phyloP scores from a whole-genome alignment of 2,888 invertebrate species.

The Agrotis exclamationis region DNA sequence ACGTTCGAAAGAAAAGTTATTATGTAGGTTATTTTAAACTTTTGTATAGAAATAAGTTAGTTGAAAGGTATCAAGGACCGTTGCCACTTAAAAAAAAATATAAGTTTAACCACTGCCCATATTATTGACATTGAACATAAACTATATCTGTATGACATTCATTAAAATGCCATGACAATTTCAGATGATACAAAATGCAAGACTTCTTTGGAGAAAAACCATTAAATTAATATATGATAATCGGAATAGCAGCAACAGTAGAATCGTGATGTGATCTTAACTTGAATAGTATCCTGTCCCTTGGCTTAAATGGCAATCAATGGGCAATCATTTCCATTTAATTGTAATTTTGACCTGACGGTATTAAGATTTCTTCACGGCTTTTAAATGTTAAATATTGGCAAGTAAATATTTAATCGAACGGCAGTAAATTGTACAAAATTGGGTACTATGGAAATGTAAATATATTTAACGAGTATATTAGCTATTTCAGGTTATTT shows the following conservation, averaged over 20 bases:
- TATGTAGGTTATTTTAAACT: too few relatives aligned
- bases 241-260: constrained; percentile 8
- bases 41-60: too few relatives aligned
- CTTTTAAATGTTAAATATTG: neutral
- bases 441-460: neutral
- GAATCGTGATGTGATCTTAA: constrained; percentile 20
- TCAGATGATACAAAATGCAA: neutral
- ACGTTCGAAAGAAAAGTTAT: too few relatives aligned
- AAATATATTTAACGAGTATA: neutral
- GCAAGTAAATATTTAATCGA: neutral
- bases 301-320: constrained; percentile 35
- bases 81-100: too few relatives aligned
- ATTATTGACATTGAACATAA: neutral
- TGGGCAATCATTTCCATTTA: constrained; percentile 24
- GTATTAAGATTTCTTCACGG: constrained; percentile 19
- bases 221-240: constrained; percentile 33
- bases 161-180: neutral
- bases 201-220: constrained; percentile 1
- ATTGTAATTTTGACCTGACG: constrained; percentile 48
- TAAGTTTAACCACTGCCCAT: too few relatives aligned
- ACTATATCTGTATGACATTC: neutral
- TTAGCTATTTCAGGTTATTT: too few relatives aligned
- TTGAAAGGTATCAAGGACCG: too few relatives aligned
- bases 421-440: neutral
- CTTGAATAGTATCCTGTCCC: neutral